Percentiles rank a stretch among this genome's conserved stretches.
phyloP scores from a whole-genome alignment of 2,888 invertebrate species.

The Tinea semifulvella region DNA sequence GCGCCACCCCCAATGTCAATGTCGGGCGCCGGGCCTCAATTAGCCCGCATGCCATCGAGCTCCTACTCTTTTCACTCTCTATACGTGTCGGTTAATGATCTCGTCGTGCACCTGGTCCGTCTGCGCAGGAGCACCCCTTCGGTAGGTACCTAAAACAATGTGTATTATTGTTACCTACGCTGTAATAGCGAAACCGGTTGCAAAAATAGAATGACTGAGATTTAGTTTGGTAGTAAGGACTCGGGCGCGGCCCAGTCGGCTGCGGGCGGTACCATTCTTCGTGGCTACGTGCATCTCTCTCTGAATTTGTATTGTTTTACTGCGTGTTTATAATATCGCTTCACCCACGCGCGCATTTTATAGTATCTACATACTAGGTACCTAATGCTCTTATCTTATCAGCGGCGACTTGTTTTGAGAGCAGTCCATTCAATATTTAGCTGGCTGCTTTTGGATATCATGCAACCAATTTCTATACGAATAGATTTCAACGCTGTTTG shows the following conservation, averaged over 20 bases:
- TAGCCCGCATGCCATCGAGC: neutral
- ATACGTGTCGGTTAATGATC: neutral
- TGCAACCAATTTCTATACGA: too few species aligned
- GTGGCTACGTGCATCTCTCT: too few species aligned
- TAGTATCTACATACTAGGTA: neutral
- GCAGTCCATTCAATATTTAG: neutral
- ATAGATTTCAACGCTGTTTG: too few species aligned
- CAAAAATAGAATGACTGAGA: conserved; percentile 27
- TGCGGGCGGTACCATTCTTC: too few species aligned
- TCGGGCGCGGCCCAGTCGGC: neutral
- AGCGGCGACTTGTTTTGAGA: neutral
- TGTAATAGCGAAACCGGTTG: conserved; percentile 27
- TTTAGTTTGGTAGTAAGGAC: conserved; percentile 3
- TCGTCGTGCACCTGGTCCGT: conserved; percentile 28
- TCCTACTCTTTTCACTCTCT: neutral
- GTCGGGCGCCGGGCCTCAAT: conserved; percentile 9
- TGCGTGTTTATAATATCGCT: neutral
- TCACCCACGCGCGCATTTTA: neutral
- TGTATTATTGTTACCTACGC: conserved; percentile 24
- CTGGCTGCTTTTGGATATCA: neutral
- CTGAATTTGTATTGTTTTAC: too few species aligned
- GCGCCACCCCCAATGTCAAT: conserved; percentile 17
- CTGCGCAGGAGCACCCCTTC: conserved; percentile 14
- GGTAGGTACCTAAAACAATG: conserved; percentile 1
- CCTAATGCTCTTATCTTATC: neutral